Evolutionary conservation across 1,140 invertebrate species (phyloP).

Genomic region (Ceratina calcarata): DNA sequence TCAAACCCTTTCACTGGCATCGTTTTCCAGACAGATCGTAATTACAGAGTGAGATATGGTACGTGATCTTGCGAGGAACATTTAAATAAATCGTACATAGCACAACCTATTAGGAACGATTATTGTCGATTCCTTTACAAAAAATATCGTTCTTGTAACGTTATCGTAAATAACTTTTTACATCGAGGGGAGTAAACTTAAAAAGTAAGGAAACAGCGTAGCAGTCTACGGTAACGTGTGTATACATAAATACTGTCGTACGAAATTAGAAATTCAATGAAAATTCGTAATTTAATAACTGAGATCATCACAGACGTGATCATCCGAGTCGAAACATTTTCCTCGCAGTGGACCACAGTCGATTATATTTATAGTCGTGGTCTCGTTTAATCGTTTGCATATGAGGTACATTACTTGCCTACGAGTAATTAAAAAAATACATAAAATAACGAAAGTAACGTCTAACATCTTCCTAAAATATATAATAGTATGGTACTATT

Average conservation of each 20-base stretch:
- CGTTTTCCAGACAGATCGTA: conserved; percentile 26
- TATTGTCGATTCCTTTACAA: conserved; percentile 44
- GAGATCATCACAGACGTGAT: too few relatives aligned
- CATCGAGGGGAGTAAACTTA: too few relatives aligned
- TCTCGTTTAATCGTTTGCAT: conserved; percentile 50
- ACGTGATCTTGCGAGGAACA: conserved; percentile 53
- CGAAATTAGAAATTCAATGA: too few relatives aligned
- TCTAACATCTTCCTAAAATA: conserved; percentile 56
- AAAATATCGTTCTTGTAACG: neutral
- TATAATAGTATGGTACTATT: conserved; percentile 52
- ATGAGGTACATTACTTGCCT: conserved; percentile 60
- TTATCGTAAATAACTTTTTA: neutral
- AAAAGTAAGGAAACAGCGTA: too few relatives aligned
- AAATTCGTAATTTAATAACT: too few relatives aligned
- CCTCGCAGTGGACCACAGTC: conserved; percentile 50
- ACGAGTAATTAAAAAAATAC: conserved; percentile 68
- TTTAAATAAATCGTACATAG: conserved; percentile 18
- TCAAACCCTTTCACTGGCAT: conserved; percentile 5
- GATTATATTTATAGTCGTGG: conserved; percentile 49
- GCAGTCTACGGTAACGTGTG: neutral
- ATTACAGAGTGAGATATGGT: conserved; percentile 59
- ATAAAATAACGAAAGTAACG: conserved; percentile 58
- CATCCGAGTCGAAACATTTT: conserved; percentile 12
- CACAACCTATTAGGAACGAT: conserved; percentile 34
- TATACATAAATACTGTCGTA: too few relatives aligned